phyloP scores from a whole-genome alignment of 92 coral and sea anemone genomes.

The Parazoanthus darwini region DNA sequence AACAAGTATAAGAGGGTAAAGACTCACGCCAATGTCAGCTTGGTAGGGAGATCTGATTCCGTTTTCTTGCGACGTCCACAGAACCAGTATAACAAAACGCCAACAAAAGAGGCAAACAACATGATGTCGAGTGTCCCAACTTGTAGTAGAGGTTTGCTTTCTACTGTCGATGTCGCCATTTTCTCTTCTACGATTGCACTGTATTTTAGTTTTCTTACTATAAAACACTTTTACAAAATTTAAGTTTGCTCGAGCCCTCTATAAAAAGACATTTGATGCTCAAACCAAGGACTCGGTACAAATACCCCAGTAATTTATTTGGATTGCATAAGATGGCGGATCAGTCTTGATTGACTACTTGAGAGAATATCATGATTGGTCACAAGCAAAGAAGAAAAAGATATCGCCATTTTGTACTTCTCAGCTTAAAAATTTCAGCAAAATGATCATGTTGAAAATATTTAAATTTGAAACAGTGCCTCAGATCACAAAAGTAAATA shows the following conservation, averaged over 20 bases:
- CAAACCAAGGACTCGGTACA: neutral
- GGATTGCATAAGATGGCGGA: constrained; percentile 41
- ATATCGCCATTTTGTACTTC: neutral
- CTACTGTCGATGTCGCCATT: constrained; percentile 64
- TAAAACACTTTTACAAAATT: neutral
- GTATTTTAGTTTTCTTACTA: neutral
- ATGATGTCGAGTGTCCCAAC: constrained; percentile 88
- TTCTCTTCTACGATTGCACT: neutral
- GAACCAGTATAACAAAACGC: constrained; percentile 88
- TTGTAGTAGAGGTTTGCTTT: constrained; percentile 68
- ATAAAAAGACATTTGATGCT: neutral
- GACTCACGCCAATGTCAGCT: constrained; percentile 79
- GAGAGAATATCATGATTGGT: constrained; percentile 27
- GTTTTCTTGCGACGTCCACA: constrained; percentile 78
- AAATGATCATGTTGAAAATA: neutral
- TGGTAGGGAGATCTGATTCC: constrained; percentile 65
- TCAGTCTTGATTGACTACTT: neutral
- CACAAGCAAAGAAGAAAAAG: neutral
- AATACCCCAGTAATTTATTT: neutral
- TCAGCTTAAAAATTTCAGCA: neutral
- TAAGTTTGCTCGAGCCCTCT: neutral
- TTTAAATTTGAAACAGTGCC: neutral
- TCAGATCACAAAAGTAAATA: neutral
- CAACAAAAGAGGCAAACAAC: constrained; percentile 87
- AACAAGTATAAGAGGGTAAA: neutral